Evolutionary conservation across 1,140 invertebrate genomes (phyloP), one percentile per base, ranked within the genome.

Genomic region (Trigoniulus corallinus): DNA sequence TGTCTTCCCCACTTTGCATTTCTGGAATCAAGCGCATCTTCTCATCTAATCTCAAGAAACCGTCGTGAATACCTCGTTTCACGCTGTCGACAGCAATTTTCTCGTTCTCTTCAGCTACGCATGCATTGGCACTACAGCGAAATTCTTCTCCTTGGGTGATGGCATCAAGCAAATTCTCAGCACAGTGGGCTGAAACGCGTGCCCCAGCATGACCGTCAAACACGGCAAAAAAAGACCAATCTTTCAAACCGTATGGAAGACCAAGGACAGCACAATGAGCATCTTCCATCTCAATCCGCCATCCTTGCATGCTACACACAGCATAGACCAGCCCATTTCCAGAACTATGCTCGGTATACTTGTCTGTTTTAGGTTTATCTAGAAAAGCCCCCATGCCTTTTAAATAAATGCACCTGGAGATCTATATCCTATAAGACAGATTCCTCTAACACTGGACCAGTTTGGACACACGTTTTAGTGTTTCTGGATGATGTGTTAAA

Each of bases 241-340:
- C 84, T 43, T 81, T 77, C 2, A 93, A 70, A 18, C 77, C 77
- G 50, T 78, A 73, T 1, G 64, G 62, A 67, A 81, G 62, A 53
- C 77, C 76, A 43, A 75, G 62, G 44, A 72, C 60, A 39, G 88
- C 91, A 69, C 80, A 78, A 65, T 98, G 94, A 41, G 94, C 91
- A 73, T 99, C 95, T 67, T 98, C 95, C 91, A 94, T 95, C 66
- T 97, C 93, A 59, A 91, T 81, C 51, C 95, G 75, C 95, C 95
- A 99, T 39, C 95, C 95, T 67, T 98, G 77, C 77, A 79, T 79
- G 51, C 67, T 69, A 51, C 73, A 67, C 56, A 97, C 81, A 53
- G 88, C 93, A 75, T 88, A 98, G 50, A 77, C 77, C 50, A 98
- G 72, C 54, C 87, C 84, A 73, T 92, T 93, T 55, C 88, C 89